Conservation (phyloP, 2,797 vertebrate genomes). For the Lithobates sylvaticus region DNA sequence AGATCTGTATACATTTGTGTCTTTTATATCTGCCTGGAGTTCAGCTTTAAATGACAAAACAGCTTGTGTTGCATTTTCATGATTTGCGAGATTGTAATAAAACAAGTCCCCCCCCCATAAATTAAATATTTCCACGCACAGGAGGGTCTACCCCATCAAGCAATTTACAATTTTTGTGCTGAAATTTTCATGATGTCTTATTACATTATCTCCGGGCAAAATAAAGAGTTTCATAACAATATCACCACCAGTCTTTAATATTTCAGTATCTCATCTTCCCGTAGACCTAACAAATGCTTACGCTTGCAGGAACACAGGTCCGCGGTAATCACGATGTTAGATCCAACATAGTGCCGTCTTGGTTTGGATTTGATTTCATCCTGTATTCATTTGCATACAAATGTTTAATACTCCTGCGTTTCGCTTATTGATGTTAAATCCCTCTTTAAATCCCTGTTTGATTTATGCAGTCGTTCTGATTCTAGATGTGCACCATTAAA, state of each 20-base stretch:
- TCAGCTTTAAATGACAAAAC: background rate
- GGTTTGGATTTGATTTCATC: background rate
- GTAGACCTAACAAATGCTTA: background rate
- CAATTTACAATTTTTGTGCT: background rate
- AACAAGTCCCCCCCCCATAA: background rate
- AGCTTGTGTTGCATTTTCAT: background rate
- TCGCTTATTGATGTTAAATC: background rate
- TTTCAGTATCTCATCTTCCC: slow-evolving; percentile 21
- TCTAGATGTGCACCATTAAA: too few species aligned
- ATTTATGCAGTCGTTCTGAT: background rate
- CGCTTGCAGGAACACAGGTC: slow-evolving; percentile 16
- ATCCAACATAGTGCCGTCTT: background rate
- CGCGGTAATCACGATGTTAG: slow-evolving; percentile 1
- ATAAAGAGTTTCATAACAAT: slow-evolving; percentile 2
- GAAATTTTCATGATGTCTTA: background rate
- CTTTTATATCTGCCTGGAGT: background rate
- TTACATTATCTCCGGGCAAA: background rate
- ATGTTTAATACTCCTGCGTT: slow-evolving; percentile 1
- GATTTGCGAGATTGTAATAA: background rate
- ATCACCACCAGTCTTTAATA: slow-evolving; percentile 36
- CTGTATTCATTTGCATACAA: slow-evolving; percentile 20
- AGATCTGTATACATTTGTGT: background rate
- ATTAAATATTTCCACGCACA: background rate
- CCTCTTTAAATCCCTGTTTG: background rate
- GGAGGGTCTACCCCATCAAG: background rate